Conservation (phyloP, 1,140 invertebrate species). For the Grapholita molesta region DNA sequence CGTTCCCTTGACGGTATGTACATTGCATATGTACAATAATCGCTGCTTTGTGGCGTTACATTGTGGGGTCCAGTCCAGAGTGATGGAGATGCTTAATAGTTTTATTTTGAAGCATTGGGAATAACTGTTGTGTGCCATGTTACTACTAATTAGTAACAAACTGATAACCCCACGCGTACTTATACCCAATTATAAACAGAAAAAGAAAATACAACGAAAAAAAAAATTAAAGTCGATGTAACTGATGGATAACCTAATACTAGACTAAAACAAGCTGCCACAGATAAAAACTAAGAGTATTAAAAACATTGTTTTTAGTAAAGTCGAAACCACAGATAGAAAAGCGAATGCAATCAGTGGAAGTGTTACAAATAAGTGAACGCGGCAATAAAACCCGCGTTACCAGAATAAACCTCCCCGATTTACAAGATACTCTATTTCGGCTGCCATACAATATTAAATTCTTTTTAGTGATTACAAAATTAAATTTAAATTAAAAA, state of each 20-base stretch:
- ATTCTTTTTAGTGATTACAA: no score
- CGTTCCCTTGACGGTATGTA: background rate
- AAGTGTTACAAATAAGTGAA: background rate
- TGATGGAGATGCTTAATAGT: background rate
- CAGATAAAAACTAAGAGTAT: no score
- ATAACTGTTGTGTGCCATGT: no score
- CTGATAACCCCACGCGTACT: no score
- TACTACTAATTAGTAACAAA: no score
- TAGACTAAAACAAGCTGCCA: no score
- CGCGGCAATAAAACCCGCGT: conserved; percentile 5
- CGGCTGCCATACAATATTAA: background rate
- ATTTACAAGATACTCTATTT: background rate
- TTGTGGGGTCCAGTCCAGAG: background rate
- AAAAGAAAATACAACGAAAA: no score
- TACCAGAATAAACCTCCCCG: background rate
- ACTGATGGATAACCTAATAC: no score
- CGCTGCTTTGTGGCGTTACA: background rate
- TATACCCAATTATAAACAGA: no score
- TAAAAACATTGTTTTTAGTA: background rate
- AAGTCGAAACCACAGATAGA: background rate
- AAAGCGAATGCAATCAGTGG: conserved; percentile 1
- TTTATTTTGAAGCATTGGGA: background rate
- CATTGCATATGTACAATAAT: background rate
- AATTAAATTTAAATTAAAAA: no score
- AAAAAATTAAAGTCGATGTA: no score